Base-by-base conservation (phyloP, 2,113 vertebrate genomes). In the Callospermophilus lateralis region DNA sequence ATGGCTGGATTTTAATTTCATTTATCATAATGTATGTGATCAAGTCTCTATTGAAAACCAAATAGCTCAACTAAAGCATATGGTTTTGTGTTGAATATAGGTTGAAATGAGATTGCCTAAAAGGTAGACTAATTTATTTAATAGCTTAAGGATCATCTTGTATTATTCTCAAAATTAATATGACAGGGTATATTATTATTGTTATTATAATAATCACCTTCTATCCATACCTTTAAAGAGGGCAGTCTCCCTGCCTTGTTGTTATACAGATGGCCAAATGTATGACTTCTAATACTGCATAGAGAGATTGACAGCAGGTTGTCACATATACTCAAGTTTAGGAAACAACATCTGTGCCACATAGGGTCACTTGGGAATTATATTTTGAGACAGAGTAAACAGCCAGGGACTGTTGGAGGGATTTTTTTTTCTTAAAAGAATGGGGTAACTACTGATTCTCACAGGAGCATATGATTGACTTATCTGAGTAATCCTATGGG, bases 41-140 rank as follows among this genome's bases (percentile, higher is more conserved):
- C 42, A 79, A 84, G 22, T 70, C 12, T 80, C 30, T 34, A 22
- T 67, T 48, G 37, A 90, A 97, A 94, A 28, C 32, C 83, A 70
- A 89, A 70, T 19, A 79, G 11, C 8, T 78, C 70, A 92, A 37
- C 6, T 10, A 85, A 85, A 77, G 45, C 19, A 68, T 1, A 22
- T 73, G 48, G 6, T 72, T 53, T 76, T 68, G 2, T 83, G 22
- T 83, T 67, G 10, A 8, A 32, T 58, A 32, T 78, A 26, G 13
- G 19, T 26, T 78, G 28, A 95, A 83, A 51, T 90, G 4, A 67
- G 19, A 95, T 76, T 48, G 39, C 12, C 15, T 32, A 74, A 39
- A 92, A 67, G 8, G 3, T 15, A 81, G n/a, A 86, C 16, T 67
- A 67, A 4, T 48, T 73, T 10, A 83, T 78, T 45, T 61, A 39